phyloP scores from a whole-genome alignment of 2,113 vertebrate genomes.

The Mesocricetus auratus region DNA sequence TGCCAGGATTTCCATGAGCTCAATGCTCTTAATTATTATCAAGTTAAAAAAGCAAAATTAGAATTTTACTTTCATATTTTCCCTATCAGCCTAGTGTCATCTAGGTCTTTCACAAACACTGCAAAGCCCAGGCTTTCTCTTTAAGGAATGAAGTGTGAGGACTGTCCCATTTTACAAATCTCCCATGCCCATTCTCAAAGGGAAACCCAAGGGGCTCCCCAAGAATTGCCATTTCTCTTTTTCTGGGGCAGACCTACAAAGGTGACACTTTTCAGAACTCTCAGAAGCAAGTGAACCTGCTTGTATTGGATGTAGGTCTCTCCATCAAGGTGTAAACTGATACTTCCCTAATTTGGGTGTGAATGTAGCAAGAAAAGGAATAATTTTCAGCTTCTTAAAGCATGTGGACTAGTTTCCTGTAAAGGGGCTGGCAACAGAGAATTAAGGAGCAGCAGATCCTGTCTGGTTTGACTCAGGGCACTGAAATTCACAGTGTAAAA shows the following conservation, averaged over 20 bases:
- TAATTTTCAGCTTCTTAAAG: background rate
- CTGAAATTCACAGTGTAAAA: slow-evolving; percentile 56
- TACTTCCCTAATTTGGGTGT: background rate
- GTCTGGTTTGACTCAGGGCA: slow-evolving; percentile 24
- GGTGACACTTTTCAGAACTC: slow-evolving; percentile 39
- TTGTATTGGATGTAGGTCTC: background rate
- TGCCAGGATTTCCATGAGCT: background rate
- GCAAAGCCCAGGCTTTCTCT: slow-evolving; percentile 61
- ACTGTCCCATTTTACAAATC: slow-evolving; percentile 73
- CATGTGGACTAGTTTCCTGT: background rate
- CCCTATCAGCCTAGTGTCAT: background rate
- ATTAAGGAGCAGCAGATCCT: background rate
- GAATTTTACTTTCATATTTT: slow-evolving; percentile 32
- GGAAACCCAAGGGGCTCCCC: slow-evolving; percentile 73
- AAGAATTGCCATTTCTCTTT: slow-evolving; percentile 15
- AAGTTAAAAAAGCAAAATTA: background rate
- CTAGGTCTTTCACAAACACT: slow-evolving; percentile 17
- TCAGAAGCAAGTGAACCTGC: slow-evolving; percentile 9
- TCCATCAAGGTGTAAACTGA: background rate
- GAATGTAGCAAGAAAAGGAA: slow-evolving; percentile 32
- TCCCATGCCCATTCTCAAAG: slow-evolving; percentile 36
- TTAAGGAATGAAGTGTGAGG: slow-evolving; percentile 69
- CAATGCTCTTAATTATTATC: background rate
- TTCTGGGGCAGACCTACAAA: slow-evolving; percentile 77
- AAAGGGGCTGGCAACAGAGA: background rate